Base-by-base conservation (phyloP, 2,113 vertebrate genomes). In the Otolemur garnettii region DNA sequence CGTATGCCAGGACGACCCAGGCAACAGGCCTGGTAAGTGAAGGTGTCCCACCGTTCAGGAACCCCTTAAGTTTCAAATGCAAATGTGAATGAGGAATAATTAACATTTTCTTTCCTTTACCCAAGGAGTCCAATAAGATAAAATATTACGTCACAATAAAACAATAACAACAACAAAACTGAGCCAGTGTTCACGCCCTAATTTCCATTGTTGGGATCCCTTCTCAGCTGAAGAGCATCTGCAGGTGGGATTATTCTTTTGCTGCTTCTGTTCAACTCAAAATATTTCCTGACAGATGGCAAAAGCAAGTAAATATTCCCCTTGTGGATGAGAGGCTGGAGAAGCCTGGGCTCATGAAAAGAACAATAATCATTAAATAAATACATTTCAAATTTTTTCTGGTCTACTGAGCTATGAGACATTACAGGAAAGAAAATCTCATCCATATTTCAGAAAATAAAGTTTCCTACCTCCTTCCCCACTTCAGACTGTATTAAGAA, bases 251-350 rank as follows among this genome's bases (percentile, higher is more conserved):
- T 93, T 83, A 87, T 88, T 87, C 14, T 93, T 72, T 80, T 80
- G 30, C 50, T 79, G 81, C 45, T 96, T 93, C 81, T 97, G 38
- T 87, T 86, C 64, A 87, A 55, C 55, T 90, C 68, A 94, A 87
- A 95, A 77, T 86, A 74, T 93, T 93, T 97, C 86, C 89, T 84
- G 64, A 75, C 89, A 97, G 94, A 96, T 97, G 94, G 89, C 82
- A 66, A 94, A 3, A 87, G 64, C 57, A 87, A 94, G 33, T 72
- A 96, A 96, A 93, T 86, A 95, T 90, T 53, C 53, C 55, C n/a
- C 87, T 12, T 79, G 42, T 57, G 55, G 75, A 78, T 97, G 72
- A 80, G 66, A 96, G 62, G 35, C 28, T 59, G 60, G 60, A 57
- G 82, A 86, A 42, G 62, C 14, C 72, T 87, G 59, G 4, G 50